Evolutionary conservation across 2,888 invertebrate genomes (phyloP).

Genomic region (Pseudeuparius sepicola): DNA sequence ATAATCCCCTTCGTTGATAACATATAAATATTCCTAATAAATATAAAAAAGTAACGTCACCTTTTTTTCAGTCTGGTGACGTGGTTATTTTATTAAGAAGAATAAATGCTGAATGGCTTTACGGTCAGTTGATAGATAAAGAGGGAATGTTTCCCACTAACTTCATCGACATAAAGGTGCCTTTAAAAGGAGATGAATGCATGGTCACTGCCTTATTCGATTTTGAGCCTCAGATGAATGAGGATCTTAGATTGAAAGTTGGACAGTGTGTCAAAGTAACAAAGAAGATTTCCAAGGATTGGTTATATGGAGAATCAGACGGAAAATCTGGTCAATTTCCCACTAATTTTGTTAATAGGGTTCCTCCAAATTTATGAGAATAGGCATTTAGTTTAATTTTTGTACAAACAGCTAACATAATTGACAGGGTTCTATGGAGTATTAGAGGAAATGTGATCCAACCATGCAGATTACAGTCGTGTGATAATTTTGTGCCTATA

Average conservation of each 20-base stretch:
- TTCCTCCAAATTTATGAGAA: slow-evolving; percentile 22
- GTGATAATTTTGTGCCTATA: too few relatives aligned
- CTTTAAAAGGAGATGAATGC: slow-evolving; percentile 44
- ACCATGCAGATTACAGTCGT: too few relatives aligned
- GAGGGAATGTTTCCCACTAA: slow-evolving; percentile 76
- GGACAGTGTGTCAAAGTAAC: slow-evolving; percentile 50
- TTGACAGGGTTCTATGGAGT: too few relatives aligned
- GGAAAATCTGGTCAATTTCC: slow-evolving; percentile 68
- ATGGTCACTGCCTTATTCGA: slow-evolving; percentile 61
- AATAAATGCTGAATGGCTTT: slow-evolving; percentile 72
- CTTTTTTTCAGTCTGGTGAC: slow-evolving; percentile 55
- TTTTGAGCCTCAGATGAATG: slow-evolving; percentile 48
- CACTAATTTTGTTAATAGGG: slow-evolving; percentile 52
- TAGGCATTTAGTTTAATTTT: slow-evolving; percentile 18
- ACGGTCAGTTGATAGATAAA: slow-evolving; percentile 52
- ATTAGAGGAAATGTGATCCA: too few relatives aligned
- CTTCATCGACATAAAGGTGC: slow-evolving; percentile 67
- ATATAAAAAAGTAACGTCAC: too few relatives aligned
- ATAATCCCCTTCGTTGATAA: too few relatives aligned
- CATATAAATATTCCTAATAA: too few relatives aligned
- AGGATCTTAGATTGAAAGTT: slow-evolving; percentile 31
- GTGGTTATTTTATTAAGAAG: slow-evolving; percentile 58
- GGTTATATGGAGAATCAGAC: slow-evolving; percentile 65
- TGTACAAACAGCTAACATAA: slow-evolving; percentile 10
- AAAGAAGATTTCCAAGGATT: slow-evolving; percentile 62